A percentile compares a stretch with the other conserved stretches of the same genome.
These are phyloP conservation scores for Mus caroli DNA, from an alignment of 2,797 vertebrate genomes.

Conservation along the genomic window DNA sequence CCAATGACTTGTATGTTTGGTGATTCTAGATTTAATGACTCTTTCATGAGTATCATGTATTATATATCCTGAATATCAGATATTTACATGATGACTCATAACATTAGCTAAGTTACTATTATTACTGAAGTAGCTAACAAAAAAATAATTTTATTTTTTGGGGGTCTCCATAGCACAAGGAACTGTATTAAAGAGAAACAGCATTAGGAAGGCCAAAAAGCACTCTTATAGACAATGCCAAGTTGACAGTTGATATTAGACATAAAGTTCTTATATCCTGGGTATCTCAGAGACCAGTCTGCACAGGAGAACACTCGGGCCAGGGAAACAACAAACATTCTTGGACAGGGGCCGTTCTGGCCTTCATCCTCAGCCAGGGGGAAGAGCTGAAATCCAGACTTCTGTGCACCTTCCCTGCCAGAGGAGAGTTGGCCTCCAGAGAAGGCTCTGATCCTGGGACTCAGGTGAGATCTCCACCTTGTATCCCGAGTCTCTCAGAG, in stretches of 20 bases:
- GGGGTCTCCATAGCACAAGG: neutral
- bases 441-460: too few relatives aligned
- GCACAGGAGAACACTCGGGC: too few relatives aligned
- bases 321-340: too few relatives aligned
- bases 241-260: neutral
- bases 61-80: neutral
- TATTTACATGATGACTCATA: neutral
- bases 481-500: too few relatives aligned
- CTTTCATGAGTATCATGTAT: neutral
- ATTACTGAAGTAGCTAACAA: neutral
- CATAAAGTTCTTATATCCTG: neutral
- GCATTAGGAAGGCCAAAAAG: neutral
- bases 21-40: neutral
- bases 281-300: too few relatives aligned
- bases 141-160: neutral
- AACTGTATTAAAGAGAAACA: neutral
- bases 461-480: too few relatives aligned
- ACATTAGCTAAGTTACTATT: neutral
- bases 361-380: too few relatives aligned
- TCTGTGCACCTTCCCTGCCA: too few relatives aligned
- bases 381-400: too few relatives aligned
- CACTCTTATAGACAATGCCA: neutral
- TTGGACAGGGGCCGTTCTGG: too few relatives aligned
- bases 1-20: neutral
- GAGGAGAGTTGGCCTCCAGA: too few relatives aligned